Evolutionary conservation across 2,888 invertebrate species (phyloP).

Genomic region (Nebria brevicollis): DNA sequence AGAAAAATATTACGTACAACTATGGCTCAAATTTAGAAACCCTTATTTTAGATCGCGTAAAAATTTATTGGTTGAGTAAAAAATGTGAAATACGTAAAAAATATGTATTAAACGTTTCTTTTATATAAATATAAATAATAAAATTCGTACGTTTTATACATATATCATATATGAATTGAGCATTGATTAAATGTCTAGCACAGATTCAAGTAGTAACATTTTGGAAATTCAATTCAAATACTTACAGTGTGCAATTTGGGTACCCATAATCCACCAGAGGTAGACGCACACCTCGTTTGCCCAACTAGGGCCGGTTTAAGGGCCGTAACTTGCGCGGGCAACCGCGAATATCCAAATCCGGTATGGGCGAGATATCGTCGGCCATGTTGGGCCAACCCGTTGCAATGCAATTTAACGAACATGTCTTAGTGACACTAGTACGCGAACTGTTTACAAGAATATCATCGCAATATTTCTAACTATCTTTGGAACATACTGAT

Average conservation of each 20-base stretch:
- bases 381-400: conserved; percentile 1
- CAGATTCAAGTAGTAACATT: too few species aligned
- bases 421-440: neutral
- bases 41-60: too few species aligned
- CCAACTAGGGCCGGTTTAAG: conserved; percentile 51
- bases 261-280: conserved; percentile 57
- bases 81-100: too few species aligned
- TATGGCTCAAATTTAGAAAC: too few species aligned
- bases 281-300: conserved; percentile 54
- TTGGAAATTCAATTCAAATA: conserved; percentile 28
- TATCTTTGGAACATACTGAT: neutral
- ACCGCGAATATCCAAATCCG: conserved; percentile 56
- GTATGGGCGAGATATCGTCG: conserved; percentile 50
- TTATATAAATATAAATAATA: too few species aligned
- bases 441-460: neutral
- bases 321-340: conserved; percentile 57
- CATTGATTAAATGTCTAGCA: too few species aligned
- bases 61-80: too few species aligned
- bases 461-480: conserved; percentile 1
- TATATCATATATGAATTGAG: too few species aligned
- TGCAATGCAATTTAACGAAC: neutral
- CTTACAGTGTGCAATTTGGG: conserved; percentile 60
- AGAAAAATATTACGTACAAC: too few species aligned
- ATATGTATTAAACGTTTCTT: too few species aligned
- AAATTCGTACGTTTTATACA: too few species aligned